phyloP scores from a whole-genome alignment of 1,140 invertebrate species.

The Zaprionus inermis region DNA sequence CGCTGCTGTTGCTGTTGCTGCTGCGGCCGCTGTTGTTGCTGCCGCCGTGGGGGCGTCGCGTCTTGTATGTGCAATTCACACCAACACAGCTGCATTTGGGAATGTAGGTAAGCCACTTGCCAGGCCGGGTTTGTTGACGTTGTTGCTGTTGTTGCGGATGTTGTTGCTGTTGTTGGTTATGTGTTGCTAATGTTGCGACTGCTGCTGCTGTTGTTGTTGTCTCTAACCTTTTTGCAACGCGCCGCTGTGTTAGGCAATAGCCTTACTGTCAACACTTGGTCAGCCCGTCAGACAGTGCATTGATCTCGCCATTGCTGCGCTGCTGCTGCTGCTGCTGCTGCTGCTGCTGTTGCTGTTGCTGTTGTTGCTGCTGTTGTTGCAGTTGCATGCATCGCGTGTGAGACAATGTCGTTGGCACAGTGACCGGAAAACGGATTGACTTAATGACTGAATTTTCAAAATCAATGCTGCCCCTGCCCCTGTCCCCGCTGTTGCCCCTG shows the following conservation, averaged over 20 bases:
- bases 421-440: constrained; percentile 77
- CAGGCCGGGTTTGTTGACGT: constrained; percentile 46
- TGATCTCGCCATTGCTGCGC: constrained; percentile 71
- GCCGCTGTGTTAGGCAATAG: constrained; percentile 70
- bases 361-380: constrained; percentile 16
- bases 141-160: constrained; percentile 15
- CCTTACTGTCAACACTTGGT: constrained; percentile 69
- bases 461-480: constrained; percentile 51
- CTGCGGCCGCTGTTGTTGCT: constrained; percentile 30
- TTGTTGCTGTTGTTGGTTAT: constrained; percentile 44
- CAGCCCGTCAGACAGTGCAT: constrained; percentile 56
- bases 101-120: constrained; percentile 79
- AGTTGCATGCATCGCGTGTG: constrained; percentile 60
- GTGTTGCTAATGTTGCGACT: constrained; percentile 28
- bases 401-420: constrained; percentile 79
- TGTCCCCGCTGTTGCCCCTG: not conserved
- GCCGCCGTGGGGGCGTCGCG: constrained; percentile 44
- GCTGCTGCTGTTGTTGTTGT: constrained; percentile 49
- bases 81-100: constrained; percentile 53
- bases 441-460: constrained; percentile 78
- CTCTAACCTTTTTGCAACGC: constrained; percentile 75
- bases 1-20: constrained; percentile 23
- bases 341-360: constrained; percentile 5
- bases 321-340: constrained; percentile 33
- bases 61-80: constrained; percentile 66